Conservation (phyloP, 1,140 invertebrate genomes). For the Drosophila kikkawai region DNA sequence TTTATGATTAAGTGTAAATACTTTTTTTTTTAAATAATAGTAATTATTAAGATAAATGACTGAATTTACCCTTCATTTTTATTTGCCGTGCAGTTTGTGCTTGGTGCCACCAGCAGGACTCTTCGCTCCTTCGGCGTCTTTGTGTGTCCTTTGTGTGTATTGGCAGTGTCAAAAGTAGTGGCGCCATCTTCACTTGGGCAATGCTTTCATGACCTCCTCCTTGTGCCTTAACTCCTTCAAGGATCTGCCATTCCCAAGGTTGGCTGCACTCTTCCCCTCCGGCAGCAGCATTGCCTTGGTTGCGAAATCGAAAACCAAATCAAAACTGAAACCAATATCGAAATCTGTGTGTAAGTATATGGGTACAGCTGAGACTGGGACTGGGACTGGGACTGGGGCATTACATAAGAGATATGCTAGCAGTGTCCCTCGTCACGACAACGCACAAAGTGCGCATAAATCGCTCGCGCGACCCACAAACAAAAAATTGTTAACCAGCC, state of each 20-base stretch:
- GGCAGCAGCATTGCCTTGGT: conserved; percentile 23
- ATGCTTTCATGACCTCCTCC: conserved; percentile 11
- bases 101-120: background rate
- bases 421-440: conserved; percentile 43
- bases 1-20: too few relatives aligned
- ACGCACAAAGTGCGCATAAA: conserved; percentile 55
- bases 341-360: conserved; percentile 13
- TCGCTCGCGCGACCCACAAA: conserved; percentile 38
- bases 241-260: conserved; percentile 17
- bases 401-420: conserved; percentile 31
- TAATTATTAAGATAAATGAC: too few relatives aligned
- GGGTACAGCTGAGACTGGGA: conserved; percentile 2
- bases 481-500: conserved; percentile 32
- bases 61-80: background rate
- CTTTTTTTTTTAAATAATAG: too few relatives aligned
- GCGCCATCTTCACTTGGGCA: conserved; percentile 37
- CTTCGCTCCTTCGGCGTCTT: background rate
- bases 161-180: conserved; percentile 46
- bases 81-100: background rate
- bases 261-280: conserved; percentile 4
- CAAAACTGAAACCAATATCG: background rate
- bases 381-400: conserved; percentile 14
- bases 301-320: conserved; percentile 32
- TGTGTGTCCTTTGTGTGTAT: background rate
- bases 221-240: background rate